Evolutionary conservation across 64 coral and sea anemone genomes (phyloP).

Genomic region (Anthopleura sola): DNA sequence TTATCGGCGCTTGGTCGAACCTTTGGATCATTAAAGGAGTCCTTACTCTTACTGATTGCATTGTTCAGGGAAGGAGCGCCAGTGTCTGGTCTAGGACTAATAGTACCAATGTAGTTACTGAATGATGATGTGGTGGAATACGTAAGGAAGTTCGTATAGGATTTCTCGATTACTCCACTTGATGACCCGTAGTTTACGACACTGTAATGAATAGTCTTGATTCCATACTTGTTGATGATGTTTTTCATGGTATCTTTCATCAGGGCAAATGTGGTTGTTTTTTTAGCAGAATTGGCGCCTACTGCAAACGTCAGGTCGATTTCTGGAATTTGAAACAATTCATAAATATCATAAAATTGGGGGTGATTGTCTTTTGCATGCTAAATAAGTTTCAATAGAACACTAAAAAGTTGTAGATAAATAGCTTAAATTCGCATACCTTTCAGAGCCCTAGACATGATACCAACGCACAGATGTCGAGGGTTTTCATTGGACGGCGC

Average conservation of each 20-base stretch:
- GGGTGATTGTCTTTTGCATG: no score
- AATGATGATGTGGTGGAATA: not conserved
- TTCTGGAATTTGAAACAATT: constrained; percentile 22
- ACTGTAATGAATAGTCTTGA: constrained; percentile 42
- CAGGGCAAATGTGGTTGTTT: constrained; percentile 17
- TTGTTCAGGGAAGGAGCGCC: constrained; percentile 2
- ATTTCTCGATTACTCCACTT: constrained; percentile 7
- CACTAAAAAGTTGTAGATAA: not conserved
- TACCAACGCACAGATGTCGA: not conserved
- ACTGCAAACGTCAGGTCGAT: constrained; percentile 56
- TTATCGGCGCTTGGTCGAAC: constrained; percentile 50
- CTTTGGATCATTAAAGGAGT: constrained; percentile 4
- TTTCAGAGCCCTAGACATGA: constrained; percentile 32
- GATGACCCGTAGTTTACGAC: constrained; percentile 34
- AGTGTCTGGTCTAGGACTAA: not conserved
- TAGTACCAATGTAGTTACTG: not conserved
- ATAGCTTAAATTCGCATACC: not conserved
- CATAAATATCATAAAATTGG: not conserved
- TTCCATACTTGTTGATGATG: constrained; percentile 47
- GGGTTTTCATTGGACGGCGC: not conserved
- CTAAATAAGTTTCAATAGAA: not conserved
- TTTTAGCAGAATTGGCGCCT: constrained; percentile 23
- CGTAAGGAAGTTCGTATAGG: constrained; percentile 16
- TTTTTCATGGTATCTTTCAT: constrained; percentile 31
- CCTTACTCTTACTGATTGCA: constrained; percentile 13